Evolutionary conservation across 2,797 vertebrate genomes (phyloP), one percentile per base, ranked within the genome.

Genomic region (Danio jaintianensis): DNA sequence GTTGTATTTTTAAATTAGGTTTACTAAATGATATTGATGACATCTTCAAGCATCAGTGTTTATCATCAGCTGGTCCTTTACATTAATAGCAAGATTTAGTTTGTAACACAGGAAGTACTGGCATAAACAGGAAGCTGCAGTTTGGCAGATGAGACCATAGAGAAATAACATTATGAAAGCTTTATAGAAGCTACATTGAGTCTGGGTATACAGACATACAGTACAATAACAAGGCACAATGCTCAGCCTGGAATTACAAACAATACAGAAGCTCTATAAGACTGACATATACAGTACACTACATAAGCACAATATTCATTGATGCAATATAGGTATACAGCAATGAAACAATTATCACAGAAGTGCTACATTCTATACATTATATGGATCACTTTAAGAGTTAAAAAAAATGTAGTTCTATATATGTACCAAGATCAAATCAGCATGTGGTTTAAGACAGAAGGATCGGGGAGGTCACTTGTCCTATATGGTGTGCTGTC

Each of bases 101-200:
- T 53, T 56, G 45, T 38, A 53, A 71, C 71, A 79, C 61, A 86
- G 73, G 82, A 86, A 80, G 69, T 10, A 43, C 40, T 64, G 56
- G 62, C 22, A 73, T 80, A 83, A 78, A 79, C 82, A 81, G 82
- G 79, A 85, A 85, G 47, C 76, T 78, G 83, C 71, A 58, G 64
- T 62, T 76, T 47, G 20, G 58, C 75, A 82, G 40, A 84, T 74
- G 62, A 75, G 22, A 63, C 69, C 20, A 0, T 43, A 43, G 52
- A 66, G 50, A 82, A 82, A 76, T 70, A 62, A 69, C 70, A 59
- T 55, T 16, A 78, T 58, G 10, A 71, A 67, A 62, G 70, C 63
- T 53, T 58, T 43, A 42, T 43, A 48, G 2, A 53, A 42, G 38
- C 61, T 47, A 38, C 29, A 7, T 53, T 64, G 45, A 22, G 7